Evolutionary conservation across 2,113 vertebrate genomes (phyloP).

Genomic region (Stomatorhinus ivindoensis): DNA sequence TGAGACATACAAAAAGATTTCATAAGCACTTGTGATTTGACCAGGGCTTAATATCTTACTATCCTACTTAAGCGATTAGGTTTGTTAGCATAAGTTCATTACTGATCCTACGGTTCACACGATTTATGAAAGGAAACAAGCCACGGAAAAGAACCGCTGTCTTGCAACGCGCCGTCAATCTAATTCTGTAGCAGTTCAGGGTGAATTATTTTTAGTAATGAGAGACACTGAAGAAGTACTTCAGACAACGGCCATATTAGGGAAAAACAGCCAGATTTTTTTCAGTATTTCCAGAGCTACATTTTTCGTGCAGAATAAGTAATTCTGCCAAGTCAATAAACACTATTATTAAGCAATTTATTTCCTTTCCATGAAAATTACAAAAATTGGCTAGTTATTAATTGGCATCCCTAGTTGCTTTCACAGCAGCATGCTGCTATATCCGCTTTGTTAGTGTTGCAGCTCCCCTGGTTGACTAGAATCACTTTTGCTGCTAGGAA

Average conservation of each 20-base stretch:
- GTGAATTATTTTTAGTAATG: constrained; percentile 47
- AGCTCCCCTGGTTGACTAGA: neutral
- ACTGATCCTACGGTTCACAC: neutral
- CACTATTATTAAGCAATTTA: constrained; percentile 49
- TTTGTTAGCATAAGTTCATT: neutral
- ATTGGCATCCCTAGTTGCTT: constrained; percentile 35
- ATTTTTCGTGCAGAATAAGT: constrained; percentile 49
- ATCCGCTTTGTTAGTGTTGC: neutral
- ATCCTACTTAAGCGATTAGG: neutral
- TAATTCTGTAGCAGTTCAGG: constrained; percentile 32
- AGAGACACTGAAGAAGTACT: constrained; percentile 26
- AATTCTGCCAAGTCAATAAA: constrained; percentile 47
- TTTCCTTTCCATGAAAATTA: constrained; percentile 56
- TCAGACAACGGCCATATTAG: constrained; percentile 43
- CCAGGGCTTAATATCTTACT: neutral
- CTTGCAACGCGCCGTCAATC: constrained; percentile 6
- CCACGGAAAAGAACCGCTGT: constrained; percentile 16
- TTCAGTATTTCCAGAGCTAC: neutral
- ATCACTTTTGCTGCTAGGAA: constrained; percentile 30
- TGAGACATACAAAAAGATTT: neutral
- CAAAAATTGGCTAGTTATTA: constrained; percentile 57
- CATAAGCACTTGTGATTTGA: neutral
- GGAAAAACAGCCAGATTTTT: constrained; percentile 32
- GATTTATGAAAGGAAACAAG: constrained; percentile 5
- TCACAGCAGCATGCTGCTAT: neutral